phyloP scores from a whole-genome alignment of 2,888 invertebrate species.

The Theristus sp. region DNA sequence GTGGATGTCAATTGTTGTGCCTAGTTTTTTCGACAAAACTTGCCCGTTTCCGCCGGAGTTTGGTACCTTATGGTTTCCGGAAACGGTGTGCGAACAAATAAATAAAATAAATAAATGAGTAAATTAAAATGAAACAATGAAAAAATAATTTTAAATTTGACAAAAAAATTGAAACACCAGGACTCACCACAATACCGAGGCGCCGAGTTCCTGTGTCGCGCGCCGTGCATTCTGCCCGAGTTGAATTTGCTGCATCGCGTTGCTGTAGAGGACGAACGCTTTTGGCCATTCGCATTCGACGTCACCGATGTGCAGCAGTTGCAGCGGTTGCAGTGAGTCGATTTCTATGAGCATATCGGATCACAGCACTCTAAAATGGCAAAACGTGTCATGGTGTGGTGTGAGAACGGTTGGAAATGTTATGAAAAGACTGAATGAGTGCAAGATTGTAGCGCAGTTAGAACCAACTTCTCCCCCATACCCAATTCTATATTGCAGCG shows the following conservation, averaged over 20 bases:
- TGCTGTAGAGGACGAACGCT: slow-evolving; percentile 58
- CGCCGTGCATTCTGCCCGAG: slow-evolving; percentile 70
- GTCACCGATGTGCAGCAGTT: background rate
- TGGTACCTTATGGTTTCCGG: no score
- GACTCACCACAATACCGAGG: no score
- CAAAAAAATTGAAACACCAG: no score
- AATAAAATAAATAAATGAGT: no score
- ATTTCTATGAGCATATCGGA: background rate
- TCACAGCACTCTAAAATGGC: background rate
- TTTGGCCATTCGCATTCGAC: slow-evolving; percentile 66
- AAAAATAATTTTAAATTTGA: no score
- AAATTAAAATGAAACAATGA: no score
- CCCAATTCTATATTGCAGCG: background rate
- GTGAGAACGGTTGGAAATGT: no score
- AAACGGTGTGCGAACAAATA: no score
- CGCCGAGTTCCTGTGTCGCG: slow-evolving; percentile 40
- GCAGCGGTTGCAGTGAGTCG: background rate
- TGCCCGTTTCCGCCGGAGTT: no score
- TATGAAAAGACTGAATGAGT: background rate
- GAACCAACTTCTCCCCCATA: no score
- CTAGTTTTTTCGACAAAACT: no score
- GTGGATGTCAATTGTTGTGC: no score
- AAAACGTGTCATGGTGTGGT: background rate
- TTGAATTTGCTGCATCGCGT: slow-evolving; percentile 53
- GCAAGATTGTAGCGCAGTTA: background rate